Conservation (phyloP, 2,888 invertebrate species). For the Lasioglossum zephyrum region DNA sequence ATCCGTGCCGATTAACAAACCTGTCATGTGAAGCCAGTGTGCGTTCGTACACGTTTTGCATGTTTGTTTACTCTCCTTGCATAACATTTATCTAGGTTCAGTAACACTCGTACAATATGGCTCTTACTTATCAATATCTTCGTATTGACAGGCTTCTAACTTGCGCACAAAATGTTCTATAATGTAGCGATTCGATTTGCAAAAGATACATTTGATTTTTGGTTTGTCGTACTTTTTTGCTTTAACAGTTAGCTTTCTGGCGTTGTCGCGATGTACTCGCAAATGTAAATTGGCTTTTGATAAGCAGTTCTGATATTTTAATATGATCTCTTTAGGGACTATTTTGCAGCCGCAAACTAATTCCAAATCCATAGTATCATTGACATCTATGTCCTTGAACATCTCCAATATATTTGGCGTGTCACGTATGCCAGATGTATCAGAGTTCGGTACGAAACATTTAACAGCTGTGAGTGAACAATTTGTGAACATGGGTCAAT, state of each 20-base stretch:
- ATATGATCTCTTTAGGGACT: slow-evolving; percentile 55
- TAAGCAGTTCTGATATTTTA: slow-evolving; percentile 45
- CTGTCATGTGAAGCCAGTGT: slow-evolving; percentile 5
- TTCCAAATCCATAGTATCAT: slow-evolving; percentile 42
- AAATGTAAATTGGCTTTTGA: slow-evolving; percentile 17
- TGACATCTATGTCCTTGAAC: slow-evolving; percentile 51
- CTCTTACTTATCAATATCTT: slow-evolving; percentile 35
- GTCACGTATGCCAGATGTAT: slow-evolving; percentile 29
- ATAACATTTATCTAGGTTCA: slow-evolving; percentile 13
- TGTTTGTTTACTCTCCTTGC: slow-evolving; percentile 10
- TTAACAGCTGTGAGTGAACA: slow-evolving; percentile 48
- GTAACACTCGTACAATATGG: background rate
- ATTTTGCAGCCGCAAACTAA: slow-evolving; percentile 38
- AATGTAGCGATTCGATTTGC: slow-evolving; percentile 30
- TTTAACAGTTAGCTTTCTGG: background rate
- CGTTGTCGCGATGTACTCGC: background rate
- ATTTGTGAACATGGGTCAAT: slow-evolving; percentile 61
- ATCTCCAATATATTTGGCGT: slow-evolving; percentile 34
- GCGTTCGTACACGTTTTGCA: slow-evolving; percentile 33
- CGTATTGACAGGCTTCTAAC: slow-evolving; percentile 47
- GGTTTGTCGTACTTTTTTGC: background rate
- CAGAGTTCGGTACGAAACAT: slow-evolving; percentile 42
- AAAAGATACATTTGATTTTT: slow-evolving; percentile 28
- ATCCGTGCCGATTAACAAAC: slow-evolving; percentile 1
- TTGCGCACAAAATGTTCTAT: slow-evolving; percentile 12